Conservation (phyloP, 1,140 invertebrate genomes). For the Lerema accius region DNA sequence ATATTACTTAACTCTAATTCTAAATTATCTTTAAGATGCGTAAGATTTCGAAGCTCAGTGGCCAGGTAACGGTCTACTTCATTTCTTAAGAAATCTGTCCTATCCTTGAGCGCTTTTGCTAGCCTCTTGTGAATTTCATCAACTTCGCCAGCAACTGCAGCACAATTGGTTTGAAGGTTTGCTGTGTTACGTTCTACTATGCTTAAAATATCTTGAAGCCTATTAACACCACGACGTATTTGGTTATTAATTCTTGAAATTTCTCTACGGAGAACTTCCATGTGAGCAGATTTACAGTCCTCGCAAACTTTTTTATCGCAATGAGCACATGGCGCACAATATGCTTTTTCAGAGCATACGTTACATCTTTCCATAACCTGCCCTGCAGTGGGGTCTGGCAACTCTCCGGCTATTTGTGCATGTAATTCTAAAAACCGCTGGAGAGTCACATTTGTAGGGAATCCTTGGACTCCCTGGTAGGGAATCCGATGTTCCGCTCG, state of each 20-base stretch:
- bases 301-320: slow-evolving; percentile 97
- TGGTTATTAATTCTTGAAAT: slow-evolving; percentile 97
- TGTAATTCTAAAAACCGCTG: slow-evolving; percentile 97
- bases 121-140: slow-evolving; percentile 95
- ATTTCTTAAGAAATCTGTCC: slow-evolving; percentile 93
- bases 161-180: slow-evolving; percentile 92
- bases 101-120: slow-evolving; percentile 95
- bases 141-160: slow-evolving; percentile 94
- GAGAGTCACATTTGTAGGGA: slow-evolving; percentile 97
- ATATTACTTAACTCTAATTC: slow-evolving; percentile 97
- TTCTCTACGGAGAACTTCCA: slow-evolving; percentile 97
- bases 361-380: slow-evolving; percentile 94
- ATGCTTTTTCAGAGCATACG: slow-evolving; percentile 97
- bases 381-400: slow-evolving; percentile 92
- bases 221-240: slow-evolving; percentile 92
- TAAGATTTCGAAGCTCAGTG: slow-evolving; percentile 91
- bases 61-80: slow-evolving; percentile 95
- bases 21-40: slow-evolving; percentile 94
- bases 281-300: slow-evolving; percentile 96
- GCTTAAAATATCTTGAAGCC: slow-evolving; percentile 92
- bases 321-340: slow-evolving; percentile 94
- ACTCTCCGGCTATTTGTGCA: slow-evolving; percentile 95
- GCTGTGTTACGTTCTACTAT: slow-evolving; percentile 93
- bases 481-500: slow-evolving; percentile 98
- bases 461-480: slow-evolving; percentile 97